Conservation (phyloP, 2,113 vertebrate species). For the Actenoides lindsayi region DNA sequence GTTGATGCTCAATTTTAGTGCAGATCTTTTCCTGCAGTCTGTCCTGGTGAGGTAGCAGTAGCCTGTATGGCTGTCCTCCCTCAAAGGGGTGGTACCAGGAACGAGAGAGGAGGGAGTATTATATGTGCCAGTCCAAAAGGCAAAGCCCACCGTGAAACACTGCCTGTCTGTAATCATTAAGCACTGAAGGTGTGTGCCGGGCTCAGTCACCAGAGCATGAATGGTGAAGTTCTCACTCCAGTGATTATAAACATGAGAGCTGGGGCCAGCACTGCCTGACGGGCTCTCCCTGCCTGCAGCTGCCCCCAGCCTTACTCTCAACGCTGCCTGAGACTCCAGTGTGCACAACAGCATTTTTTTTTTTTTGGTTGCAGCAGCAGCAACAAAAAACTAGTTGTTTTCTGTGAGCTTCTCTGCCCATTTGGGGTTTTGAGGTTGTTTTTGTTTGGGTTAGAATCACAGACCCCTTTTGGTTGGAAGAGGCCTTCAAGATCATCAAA, state of each 20-base stretch:
- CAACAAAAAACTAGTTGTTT: too few species aligned
- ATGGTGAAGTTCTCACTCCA: not conserved
- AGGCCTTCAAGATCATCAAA: not conserved
- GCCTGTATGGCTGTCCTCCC: not conserved
- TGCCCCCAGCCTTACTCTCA: not conserved
- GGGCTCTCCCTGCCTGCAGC: not conserved
- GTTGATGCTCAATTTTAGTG: not conserved
- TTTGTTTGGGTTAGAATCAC: not conserved
- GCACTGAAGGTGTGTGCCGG: not conserved
- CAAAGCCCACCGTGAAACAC: not conserved
- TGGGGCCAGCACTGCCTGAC: not conserved
- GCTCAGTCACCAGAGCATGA: not conserved
- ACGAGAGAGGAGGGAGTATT: not conserved
- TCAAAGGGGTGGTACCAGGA: not conserved
- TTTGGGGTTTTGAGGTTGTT: not conserved
- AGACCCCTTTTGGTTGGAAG: not conserved
- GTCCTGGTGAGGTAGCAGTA: not conserved
- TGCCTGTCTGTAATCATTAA: not conserved
- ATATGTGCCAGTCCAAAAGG: not conserved
- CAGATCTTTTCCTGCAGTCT: rapidly evolving
- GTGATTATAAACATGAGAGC: not conserved
- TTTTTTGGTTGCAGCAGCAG: not conserved
- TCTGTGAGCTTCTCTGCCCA: not conserved
- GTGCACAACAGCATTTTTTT: not conserved
- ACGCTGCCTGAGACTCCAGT: rapidly evolving